Conservation (phyloP, 2,113 vertebrate genomes). For the Zosterops lateralis region DNA sequence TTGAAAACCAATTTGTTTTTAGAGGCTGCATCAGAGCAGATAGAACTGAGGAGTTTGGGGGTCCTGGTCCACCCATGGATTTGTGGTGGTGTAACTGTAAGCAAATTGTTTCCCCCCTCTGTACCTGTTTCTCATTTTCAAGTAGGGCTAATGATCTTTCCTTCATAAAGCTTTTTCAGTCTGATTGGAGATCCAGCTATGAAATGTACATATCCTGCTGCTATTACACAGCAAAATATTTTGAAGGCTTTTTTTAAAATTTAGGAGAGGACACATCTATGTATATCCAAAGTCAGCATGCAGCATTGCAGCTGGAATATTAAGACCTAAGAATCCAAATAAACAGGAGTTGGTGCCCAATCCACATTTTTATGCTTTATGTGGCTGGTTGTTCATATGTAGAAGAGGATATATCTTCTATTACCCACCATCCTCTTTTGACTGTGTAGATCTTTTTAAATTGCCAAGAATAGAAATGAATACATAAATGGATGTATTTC, state of each 20-base stretch:
- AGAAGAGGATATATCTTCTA: constrained; percentile 9
- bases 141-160: neutral
- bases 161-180: neutral
- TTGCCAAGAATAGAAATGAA: constrained; percentile 25
- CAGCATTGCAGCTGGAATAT: neutral
- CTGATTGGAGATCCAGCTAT: neutral
- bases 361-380: neutral
- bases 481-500: constrained; percentile 40
- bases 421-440: constrained; percentile 19
- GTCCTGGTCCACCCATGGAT: neutral
- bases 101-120: neutral
- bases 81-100: neutral
- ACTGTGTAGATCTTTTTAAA: constrained; percentile 11
- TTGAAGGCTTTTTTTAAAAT: neutral
- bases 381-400: neutral
- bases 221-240: neutral
- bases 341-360: neutral
- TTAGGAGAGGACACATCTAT: neutral
- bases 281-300: neutral
- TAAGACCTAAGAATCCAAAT: neutral
- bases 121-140: neutral
- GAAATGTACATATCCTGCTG: neutral
- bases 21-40: neutral
- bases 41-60: neutral
- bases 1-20: neutral